These are phyloP conservation scores for Aleiodes testaceus DNA, from an alignment of 2,888 invertebrate species.

Conservation along the genomic window DNA sequence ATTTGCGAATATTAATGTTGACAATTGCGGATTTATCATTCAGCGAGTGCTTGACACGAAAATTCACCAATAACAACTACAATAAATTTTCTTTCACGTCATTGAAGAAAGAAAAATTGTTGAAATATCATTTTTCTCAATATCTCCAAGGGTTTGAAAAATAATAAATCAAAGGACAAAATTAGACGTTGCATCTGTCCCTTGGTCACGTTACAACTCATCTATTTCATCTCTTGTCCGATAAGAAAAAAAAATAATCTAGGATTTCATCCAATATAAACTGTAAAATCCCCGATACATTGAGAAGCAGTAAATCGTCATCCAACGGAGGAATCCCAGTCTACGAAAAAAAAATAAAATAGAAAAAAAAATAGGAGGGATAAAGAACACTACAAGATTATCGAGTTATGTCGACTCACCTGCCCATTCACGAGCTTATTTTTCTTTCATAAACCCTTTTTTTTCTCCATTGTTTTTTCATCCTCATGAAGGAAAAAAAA, in stretches of 20 bases:
- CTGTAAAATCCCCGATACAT: not conserved
- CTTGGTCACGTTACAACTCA: not conserved
- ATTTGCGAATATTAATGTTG: not conserved
- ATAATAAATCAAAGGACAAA: constrained; percentile 13
- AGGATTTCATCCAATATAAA: constrained; percentile 3
- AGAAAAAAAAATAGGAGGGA: not conserved
- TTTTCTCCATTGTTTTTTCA: not conserved
- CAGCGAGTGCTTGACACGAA: too few relatives aligned
- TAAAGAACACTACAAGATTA: constrained; percentile 1
- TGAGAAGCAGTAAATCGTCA: constrained; percentile 27
- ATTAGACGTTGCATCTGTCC: constrained; percentile 8
- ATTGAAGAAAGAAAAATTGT: too few relatives aligned
- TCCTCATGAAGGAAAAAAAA: too few relatives aligned
- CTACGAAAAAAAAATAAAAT: not conserved
- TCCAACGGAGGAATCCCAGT: constrained; percentile 17
- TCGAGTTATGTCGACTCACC: constrained; percentile 1
- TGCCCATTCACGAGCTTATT: not conserved
- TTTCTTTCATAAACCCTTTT: constrained; percentile 10
- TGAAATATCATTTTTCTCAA: not conserved
- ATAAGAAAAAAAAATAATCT: not conserved
- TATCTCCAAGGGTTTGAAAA: constrained; percentile 16
- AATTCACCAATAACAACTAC: too few relatives aligned
- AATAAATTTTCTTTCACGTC: too few relatives aligned
- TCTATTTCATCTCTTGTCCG: not conserved
- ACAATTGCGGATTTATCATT: too few relatives aligned